These are phyloP conservation scores for Euglossa dilemma DNA, from an alignment of 1,140 invertebrate species.

Conservation along the genomic window DNA sequence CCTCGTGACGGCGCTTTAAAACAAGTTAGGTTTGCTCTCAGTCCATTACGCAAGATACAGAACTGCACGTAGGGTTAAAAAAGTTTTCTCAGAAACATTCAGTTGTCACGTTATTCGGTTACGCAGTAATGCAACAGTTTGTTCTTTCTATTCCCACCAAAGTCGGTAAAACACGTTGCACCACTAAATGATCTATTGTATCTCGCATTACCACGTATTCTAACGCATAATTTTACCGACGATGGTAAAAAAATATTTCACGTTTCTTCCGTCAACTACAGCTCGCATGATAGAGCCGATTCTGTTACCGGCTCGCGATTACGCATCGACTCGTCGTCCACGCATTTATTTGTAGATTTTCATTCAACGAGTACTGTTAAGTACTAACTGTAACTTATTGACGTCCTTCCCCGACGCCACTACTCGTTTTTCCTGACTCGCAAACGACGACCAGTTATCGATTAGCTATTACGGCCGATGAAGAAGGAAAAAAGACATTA, in stretches of 20 bases:
- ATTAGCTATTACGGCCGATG: constrained; percentile 32
- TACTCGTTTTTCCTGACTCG: constrained; percentile 14
- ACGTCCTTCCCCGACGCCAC: constrained; percentile 5
- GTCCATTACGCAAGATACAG: not conserved
- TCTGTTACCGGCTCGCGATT: not conserved
- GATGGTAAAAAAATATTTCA: not conserved
- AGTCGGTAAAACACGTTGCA: not conserved
- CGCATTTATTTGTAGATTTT: constrained; percentile 41
- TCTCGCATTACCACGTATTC: not conserved
- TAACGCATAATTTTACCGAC: not conserved
- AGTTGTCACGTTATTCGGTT: not conserved
- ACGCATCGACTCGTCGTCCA: constrained; percentile 23
- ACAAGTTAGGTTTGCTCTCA: not conserved
- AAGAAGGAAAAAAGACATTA: constrained; percentile 17
- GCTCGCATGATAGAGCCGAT: not conserved
- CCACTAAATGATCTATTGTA: not conserved
- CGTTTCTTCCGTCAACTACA: not conserved
- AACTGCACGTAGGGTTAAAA: not conserved
- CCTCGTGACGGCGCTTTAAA: not conserved
- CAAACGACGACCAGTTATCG: constrained; percentile 29
- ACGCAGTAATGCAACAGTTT: not conserved
- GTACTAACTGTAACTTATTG: constrained; percentile 37
- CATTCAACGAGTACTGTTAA: constrained; percentile 46
- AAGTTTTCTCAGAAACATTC: not conserved
- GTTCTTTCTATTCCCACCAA: not conserved